A percentile compares a stretch with the other conserved stretches of the same genome.
Evolutionary conservation across 2,113 vertebrate genomes (phyloP).

Genomic region (Holacanthus passer): DNA sequence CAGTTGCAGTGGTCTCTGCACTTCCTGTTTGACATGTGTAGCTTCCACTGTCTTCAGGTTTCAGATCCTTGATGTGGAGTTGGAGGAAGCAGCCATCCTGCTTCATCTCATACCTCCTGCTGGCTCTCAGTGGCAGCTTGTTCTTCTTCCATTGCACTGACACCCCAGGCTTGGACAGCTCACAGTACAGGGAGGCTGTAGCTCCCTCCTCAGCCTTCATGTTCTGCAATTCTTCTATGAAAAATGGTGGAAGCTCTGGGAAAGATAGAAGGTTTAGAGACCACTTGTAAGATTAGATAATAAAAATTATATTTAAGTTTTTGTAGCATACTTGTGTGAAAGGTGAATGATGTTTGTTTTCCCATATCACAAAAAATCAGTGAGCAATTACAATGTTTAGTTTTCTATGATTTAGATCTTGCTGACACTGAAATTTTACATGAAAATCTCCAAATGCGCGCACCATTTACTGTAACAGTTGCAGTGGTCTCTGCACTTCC

Average conservation of each 20-base stretch:
- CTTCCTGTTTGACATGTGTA: conserved; percentile 64
- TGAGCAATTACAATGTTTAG: not conserved
- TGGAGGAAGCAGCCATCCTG: conserved; percentile 70
- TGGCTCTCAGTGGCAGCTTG: conserved; percentile 71
- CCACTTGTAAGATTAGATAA: too few relatives aligned
- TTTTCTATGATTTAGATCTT: not conserved
- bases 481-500: conserved; percentile 59
- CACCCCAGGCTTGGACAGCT: conserved; percentile 72
- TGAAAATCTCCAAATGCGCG: not conserved
- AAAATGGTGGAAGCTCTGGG: conserved; percentile 60
- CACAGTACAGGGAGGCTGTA: conserved; percentile 61
- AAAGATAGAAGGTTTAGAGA: not conserved
- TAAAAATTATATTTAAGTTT: too few relatives aligned
- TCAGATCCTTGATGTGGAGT: conserved; percentile 68
- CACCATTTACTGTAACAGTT: conserved; percentile 85
- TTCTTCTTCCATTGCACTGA: conserved; percentile 78
- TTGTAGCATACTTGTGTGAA: too few relatives aligned
- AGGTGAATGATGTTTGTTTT: not conserved
- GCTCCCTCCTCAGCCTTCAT: conserved; percentile 61
- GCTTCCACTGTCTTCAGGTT: conserved; percentile 69
- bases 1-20: conserved; percentile 53
- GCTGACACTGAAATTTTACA: not conserved
- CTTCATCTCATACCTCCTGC: conserved; percentile 79
- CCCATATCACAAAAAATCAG: not conserved
- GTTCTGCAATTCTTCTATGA: conserved; percentile 53